Conservation (phyloP, 2,797 vertebrate species). For the Pogoniulus pusillus region DNA sequence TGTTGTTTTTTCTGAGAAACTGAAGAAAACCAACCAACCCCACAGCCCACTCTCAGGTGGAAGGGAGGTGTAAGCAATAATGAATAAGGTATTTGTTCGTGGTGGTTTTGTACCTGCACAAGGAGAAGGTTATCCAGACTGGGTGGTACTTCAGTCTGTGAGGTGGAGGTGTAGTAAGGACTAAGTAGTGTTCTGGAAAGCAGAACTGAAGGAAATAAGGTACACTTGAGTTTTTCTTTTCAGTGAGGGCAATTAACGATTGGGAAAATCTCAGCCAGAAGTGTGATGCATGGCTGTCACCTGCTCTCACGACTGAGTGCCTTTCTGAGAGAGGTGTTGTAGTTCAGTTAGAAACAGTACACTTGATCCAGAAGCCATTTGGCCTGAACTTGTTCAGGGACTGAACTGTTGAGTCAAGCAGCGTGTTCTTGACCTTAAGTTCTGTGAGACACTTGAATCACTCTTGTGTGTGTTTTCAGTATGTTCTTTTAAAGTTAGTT, state of each 20-base stretch:
- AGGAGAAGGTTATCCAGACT: neutral
- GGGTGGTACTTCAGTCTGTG: neutral
- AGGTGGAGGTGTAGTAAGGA: neutral
- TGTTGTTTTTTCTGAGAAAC: neutral
- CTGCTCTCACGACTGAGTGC: neutral
- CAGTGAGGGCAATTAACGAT: neutral
- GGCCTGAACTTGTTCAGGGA: neutral
- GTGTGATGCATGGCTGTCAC: neutral
- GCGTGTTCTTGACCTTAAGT: neutral
- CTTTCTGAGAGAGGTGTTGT: neutral
- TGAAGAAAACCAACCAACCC: neutral
- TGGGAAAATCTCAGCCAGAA: neutral
- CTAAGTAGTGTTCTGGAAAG: neutral
- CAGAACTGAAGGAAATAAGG: neutral
- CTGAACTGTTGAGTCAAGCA: neutral
- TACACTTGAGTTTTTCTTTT: neutral
- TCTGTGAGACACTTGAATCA: neutral
- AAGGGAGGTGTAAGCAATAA: constrained; percentile 3
- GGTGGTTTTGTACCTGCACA: neutral
- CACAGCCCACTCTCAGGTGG: neutral
- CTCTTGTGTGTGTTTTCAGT: neutral
- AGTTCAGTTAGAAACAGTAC: neutral
- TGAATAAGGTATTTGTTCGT: neutral
- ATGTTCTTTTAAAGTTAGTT: neutral
- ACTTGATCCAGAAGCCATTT: neutral